These are phyloP conservation scores for Falco peregrinus DNA, from an alignment of 2,797 vertebrate genomes.

Conservation along the genomic window DNA sequence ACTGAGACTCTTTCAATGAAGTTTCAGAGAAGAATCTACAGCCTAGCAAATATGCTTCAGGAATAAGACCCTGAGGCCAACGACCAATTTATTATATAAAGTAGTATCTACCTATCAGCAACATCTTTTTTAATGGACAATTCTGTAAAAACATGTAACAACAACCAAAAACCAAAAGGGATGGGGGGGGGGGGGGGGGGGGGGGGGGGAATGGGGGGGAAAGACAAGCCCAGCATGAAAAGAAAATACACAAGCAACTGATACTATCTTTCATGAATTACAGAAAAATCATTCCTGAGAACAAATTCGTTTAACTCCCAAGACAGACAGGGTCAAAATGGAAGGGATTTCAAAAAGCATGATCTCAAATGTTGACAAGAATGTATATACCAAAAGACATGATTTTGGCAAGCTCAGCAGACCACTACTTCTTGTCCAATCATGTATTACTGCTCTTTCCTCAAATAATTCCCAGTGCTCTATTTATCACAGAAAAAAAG, in stretches of 20 bases:
- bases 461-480: neutral
- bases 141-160: neutral
- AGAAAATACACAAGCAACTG: neutral
- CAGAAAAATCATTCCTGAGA: neutral
- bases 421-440: neutral
- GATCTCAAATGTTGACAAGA: neutral
- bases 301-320: neutral
- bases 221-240: neutral
- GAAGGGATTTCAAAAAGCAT: neutral
- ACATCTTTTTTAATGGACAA: neutral
- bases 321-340: neutral
- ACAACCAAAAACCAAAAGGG: neutral
- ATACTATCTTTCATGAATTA: neutral
- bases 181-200: too few relatives aligned
- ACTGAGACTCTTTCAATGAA: slow-evolving; percentile 20
- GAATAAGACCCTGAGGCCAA: neutral
- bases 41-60: slow-evolving; percentile 1
- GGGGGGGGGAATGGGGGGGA: too few relatives aligned
- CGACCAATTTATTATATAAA: slow-evolving; percentile 14
- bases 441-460: neutral
- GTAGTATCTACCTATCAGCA: neutral
- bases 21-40: slow-evolving; percentile 9
- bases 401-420: neutral
- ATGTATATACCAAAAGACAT: neutral
- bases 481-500: neutral